A percentile compares a stretch with the other conserved stretches of the same genome.
phyloP scores from a whole-genome alignment of 1,140 invertebrate species.

The Pseudomyrmex concolor region DNA sequence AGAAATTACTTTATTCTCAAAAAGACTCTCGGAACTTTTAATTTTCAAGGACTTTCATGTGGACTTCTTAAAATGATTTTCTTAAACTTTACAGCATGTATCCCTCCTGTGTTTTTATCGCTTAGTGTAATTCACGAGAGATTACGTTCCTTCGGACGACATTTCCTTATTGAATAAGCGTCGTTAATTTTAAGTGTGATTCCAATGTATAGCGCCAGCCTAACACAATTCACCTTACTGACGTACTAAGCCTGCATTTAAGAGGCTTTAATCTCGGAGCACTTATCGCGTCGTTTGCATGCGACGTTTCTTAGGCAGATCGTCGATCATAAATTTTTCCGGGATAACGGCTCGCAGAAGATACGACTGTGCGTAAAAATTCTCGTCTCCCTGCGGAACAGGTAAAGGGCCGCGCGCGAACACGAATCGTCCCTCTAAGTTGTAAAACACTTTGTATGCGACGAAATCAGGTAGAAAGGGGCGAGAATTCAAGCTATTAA shows the following conservation, averaged over 20 bases:
- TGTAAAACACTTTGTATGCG: constrained; percentile 45
- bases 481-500: constrained; percentile 72
- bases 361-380: constrained; percentile 56
- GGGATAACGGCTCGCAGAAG: constrained; percentile 46
- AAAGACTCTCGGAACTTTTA: too few relatives aligned
- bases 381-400: constrained; percentile 42
- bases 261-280: constrained; percentile 45
- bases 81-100: neutral
- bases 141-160: constrained; percentile 13
- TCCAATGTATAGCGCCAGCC: constrained; percentile 41
- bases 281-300: constrained; percentile 51
- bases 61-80: too few relatives aligned
- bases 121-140: constrained; percentile 45
- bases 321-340: constrained; percentile 61
- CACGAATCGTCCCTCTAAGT: neutral
- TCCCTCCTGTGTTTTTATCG: neutral
- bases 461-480: constrained; percentile 52
- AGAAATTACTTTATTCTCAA: neutral
- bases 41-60: too few relatives aligned
- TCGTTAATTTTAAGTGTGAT: constrained; percentile 46
- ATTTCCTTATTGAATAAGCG: constrained; percentile 22
- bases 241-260: constrained; percentile 29
- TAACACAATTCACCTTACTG: constrained; percentile 54
- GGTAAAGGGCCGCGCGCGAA: constrained; percentile 8
- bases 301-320: constrained; percentile 44